Evolutionary conservation across 92 coral and sea anemone species (phyloP), one percentile per base, ranked within the genome.

Genomic region (Heliopora coerulea): DNA sequence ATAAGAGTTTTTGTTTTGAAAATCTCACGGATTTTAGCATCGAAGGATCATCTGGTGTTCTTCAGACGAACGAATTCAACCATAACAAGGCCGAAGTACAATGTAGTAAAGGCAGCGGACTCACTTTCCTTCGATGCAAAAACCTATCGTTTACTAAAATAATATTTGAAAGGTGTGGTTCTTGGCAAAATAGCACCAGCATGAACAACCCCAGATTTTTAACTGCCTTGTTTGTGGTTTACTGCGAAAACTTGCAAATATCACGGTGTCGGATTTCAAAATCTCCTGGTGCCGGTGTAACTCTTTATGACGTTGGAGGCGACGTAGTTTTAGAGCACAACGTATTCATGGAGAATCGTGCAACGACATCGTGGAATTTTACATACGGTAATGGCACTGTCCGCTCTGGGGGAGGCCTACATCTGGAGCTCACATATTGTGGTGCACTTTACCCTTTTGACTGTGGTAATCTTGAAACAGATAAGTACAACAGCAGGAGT

Each of bases 401-500:
- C 3, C 67, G 68, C 50, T 73, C 63, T 5, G 80, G 84, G 8
- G 35, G 72, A 4, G 72, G 72, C 26, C 72, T 65, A 26, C 72
- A 65, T 21, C 18, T 65, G 12, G 72, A 65, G 56, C 28, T 65
- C 19, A 65, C 72, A 23, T 82, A 57, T 54, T 78, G 69, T 13
- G 90, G 86, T 6, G 86, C 77, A 35, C 59, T 79, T 28, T 79
- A 78, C n/a, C 90, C 88, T 7, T 89, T 83, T 39, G 72, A 84
- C 19, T 44, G 67, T 3, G 68, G 28, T 11, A 30, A 27, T 40
- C 23, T 21, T 35, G 35, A 21, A 44, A 90, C 89, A 61, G 88
- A 87, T 14, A 52, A 81, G 6, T 89, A 79, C 74, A 68, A 84
- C 37, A 73, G 42, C 54, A 68, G 76, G 42, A 83, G 64, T 75